These are phyloP conservation scores for Paedocypris sp. DNA, from an alignment of 2,113 vertebrate genomes.

Conservation along the genomic window DNA sequence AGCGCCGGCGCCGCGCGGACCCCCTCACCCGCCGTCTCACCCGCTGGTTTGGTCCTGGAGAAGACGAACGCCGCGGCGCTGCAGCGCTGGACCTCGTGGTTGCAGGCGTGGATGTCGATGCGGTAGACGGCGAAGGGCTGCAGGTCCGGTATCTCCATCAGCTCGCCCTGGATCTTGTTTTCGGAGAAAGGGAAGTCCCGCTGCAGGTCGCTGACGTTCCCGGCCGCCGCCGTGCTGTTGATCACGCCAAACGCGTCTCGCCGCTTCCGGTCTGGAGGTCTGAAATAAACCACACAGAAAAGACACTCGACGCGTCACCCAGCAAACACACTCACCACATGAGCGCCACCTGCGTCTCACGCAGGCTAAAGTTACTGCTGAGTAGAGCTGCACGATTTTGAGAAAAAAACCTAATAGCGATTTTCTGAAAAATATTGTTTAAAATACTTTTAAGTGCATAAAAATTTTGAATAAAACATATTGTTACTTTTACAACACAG, in stretches of 20 bases:
- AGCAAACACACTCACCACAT: no score
- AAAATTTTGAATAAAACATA: no score
- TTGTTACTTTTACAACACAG: no score
- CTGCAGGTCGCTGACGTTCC: conserved; percentile 53
- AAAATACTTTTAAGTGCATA: no score
- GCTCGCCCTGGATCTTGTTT: conserved; percentile 68
- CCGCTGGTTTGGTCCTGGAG: conserved; percentile 90
- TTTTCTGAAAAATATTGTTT: no score
- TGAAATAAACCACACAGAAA: conserved; percentile 38
- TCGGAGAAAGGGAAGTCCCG: conserved; percentile 78
- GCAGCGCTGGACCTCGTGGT: conserved; percentile 81
- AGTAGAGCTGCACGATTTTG: no score
- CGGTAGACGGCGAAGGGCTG: conserved; percentile 89
- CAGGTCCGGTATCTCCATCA: conserved; percentile 75
- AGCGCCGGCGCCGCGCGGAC: no score
- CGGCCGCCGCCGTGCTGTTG: conserved; percentile 62
- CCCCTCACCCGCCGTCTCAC: no score
- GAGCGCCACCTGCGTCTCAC: no score
- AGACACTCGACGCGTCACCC: no score
- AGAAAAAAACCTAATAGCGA: no score
- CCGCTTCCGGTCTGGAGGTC: conserved; percentile 73
- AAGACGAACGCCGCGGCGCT: conserved; percentile 89
- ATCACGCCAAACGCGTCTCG: conserved; percentile 72
- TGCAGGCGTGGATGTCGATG: conserved; percentile 93
- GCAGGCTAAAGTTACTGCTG: no score